These are phyloP conservation scores for Hylia prasina DNA, from an alignment of 2,113 vertebrate genomes.

Conservation along the genomic window DNA sequence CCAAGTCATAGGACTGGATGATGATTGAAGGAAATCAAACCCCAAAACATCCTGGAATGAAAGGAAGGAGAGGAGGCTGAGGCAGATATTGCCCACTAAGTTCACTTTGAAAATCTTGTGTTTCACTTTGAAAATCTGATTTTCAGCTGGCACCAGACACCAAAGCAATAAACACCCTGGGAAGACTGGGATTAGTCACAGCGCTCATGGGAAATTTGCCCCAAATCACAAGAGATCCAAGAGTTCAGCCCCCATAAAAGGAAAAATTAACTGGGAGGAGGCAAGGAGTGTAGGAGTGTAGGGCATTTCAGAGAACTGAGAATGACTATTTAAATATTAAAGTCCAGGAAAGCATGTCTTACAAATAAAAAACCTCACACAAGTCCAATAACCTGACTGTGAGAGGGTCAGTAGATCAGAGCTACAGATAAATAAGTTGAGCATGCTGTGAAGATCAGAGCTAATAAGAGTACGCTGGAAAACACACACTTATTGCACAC, in stretches of 20 bases:
- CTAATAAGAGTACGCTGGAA: neutral
- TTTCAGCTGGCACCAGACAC: neutral
- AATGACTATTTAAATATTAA: neutral
- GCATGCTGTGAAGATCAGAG: neutral
- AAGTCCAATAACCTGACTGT: neutral
- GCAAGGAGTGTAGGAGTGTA: neutral
- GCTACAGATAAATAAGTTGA: neutral
- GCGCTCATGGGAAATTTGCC: neutral
- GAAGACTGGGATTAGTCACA: neutral
- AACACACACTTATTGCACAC: neutral
- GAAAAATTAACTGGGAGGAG: neutral
- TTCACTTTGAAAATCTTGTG: neutral
- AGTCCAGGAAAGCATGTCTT: neutral
- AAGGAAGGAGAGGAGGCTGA: neutral
- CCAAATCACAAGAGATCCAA: neutral
- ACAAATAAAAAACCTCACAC: neutral
- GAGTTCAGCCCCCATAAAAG: neutral
- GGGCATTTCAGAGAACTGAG: neutral
- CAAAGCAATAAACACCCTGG: neutral
- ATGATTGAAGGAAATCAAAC: neutral
- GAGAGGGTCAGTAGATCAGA: neutral
- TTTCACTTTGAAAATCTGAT: neutral
- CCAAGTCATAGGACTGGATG: neutral
- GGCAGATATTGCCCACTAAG: neutral
- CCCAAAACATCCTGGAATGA: neutral